Conservation (phyloP, 2,113 vertebrate genomes). For the Salvelinus fontinalis region DNA sequence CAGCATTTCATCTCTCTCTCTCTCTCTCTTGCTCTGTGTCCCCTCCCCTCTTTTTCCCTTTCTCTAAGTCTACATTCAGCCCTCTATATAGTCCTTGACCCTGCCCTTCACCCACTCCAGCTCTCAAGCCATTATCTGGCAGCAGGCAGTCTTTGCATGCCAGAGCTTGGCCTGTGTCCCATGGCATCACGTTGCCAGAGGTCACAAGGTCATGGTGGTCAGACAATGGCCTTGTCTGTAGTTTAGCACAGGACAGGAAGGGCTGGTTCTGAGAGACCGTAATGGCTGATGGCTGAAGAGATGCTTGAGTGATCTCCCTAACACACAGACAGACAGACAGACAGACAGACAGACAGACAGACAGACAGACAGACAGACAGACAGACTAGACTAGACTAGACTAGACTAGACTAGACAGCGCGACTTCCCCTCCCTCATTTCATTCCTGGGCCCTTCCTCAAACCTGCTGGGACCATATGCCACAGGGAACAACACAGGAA, state of each 20-base stretch:
- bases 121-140: slow-evolving; percentile 45
- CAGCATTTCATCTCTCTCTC: neutral
- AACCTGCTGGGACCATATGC: slow-evolving; percentile 39
- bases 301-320: neutral
- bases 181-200: slow-evolving; percentile 46
- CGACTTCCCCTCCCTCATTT: neutral
- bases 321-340: neutral
- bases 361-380: neutral
- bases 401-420: neutral
- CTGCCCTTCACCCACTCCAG: slow-evolving; percentile 58
- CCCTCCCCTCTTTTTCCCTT: neutral
- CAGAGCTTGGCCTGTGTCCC: slow-evolving; percentile 61
- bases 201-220: slow-evolving; percentile 51
- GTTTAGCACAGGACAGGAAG: neutral
- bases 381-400: neutral
- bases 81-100: slow-evolving; percentile 24
- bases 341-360: slow-evolving; percentile 6
- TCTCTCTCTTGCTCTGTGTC: slow-evolving; percentile 1
- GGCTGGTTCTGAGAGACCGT: neutral
- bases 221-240: neutral
- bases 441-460: slow-evolving; percentile 20
- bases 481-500: neutral
- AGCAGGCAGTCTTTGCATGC: slow-evolving; percentile 60
- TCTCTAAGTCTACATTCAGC: neutral
- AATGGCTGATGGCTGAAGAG: neutral